These are phyloP conservation scores for Limosa lapponica DNA, from an alignment of 2,797 vertebrate species.

Conservation along the genomic window DNA sequence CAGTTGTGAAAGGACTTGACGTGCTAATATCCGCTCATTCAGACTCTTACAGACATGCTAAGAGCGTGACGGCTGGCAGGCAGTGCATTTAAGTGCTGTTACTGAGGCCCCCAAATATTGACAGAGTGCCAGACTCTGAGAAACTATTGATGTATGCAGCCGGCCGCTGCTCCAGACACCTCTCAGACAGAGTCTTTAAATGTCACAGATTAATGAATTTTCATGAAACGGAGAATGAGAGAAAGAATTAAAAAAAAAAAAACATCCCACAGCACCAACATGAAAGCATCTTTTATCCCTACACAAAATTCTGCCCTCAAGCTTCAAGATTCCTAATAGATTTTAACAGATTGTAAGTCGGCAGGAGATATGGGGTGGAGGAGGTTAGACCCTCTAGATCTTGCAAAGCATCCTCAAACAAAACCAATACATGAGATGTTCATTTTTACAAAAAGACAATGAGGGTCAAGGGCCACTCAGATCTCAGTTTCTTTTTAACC, in stretches of 20 bases:
- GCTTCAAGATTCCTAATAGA: conserved; percentile 46
- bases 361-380: background rate
- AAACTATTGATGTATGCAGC: conserved; percentile 82
- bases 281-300: conserved; percentile 58
- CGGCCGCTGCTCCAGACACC: conserved; percentile 82
- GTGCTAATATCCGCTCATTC: conserved; percentile 76
- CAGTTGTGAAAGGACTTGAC: conserved; percentile 75
- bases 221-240: conserved; percentile 78
- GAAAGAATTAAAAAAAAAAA: conserved; percentile 60
- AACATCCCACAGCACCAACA: conserved; percentile 49
- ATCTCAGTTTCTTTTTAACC: background rate
- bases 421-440: background rate
- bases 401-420: conserved; percentile 12
- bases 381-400: conserved; percentile 35
- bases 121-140: conserved; percentile 82
- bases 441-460: background rate
- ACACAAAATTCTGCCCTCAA: conserved; percentile 51
- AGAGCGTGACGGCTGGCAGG: conserved; percentile 76
- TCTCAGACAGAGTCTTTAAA: conserved; percentile 85
- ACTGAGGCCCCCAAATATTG: conserved; percentile 82
- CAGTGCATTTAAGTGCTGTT: conserved; percentile 76
- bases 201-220: conserved; percentile 88
- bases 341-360: conserved; percentile 14
- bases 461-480: background rate
- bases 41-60: conserved; percentile 69